These are phyloP conservation scores for Halichoerus grypus DNA, from an alignment of 2,113 vertebrate genomes.

Conservation along the genomic window DNA sequence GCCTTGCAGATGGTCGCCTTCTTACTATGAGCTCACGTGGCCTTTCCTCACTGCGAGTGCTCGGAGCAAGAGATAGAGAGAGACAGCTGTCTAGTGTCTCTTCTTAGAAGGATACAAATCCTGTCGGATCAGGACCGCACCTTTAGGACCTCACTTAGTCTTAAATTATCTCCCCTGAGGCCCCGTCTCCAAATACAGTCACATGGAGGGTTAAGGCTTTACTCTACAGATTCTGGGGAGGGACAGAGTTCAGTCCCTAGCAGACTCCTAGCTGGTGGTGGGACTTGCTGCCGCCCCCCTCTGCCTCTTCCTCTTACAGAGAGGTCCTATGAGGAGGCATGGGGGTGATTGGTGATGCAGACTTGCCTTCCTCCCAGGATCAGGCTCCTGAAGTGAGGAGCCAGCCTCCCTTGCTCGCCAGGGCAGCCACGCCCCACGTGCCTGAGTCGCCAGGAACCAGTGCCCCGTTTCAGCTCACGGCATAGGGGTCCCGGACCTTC, in stretches of 20 bases:
- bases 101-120: neutral
- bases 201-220: neutral
- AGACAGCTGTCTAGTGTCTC: neutral
- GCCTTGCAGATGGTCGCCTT: neutral
- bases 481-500: neutral
- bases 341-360: neutral
- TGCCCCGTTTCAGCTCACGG: fast-evolving
- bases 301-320: neutral
- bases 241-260: neutral
- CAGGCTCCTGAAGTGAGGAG: fast-evolving
- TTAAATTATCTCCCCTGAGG: neutral
- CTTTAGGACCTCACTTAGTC: neutral
- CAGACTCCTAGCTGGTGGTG: too few relatives aligned
- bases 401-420: neutral
- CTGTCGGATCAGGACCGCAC: neutral
- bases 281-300: fast-evolving
- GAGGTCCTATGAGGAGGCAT: neutral
- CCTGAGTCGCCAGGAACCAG: neutral
- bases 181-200: neutral
- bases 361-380: neutral
- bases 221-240: neutral
- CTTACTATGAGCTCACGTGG: neutral
- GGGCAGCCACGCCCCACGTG: neutral
- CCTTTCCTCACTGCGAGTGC: neutral
- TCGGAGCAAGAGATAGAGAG: too few relatives aligned